Conservation (phyloP, 2,797 vertebrate genomes). For the Malurus leucopterus region DNA sequence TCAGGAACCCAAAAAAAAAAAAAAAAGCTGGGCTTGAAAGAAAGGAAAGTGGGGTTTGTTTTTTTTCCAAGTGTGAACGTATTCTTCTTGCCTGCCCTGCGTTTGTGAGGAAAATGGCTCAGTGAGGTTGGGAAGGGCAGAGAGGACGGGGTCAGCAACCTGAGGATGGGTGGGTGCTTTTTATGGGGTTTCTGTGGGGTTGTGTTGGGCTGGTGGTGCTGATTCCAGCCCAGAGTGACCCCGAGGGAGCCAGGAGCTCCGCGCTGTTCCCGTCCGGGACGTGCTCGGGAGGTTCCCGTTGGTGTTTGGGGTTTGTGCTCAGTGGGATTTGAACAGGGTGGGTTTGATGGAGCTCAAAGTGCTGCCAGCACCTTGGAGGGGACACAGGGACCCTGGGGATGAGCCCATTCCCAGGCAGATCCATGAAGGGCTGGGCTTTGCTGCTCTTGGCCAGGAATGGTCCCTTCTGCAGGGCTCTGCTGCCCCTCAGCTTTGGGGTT, state of each 20-base stretch:
- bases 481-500: not conserved
- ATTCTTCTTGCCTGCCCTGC: not conserved
- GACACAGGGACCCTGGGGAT: not conserved
- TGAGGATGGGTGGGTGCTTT: not conserved
- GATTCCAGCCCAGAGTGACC: not conserved
- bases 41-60: not conserved
- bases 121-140: not conserved
- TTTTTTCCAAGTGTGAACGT: constrained; percentile 9
- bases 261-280: accelerated
- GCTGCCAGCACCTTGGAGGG: not conserved
- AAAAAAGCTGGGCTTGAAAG: not conserved
- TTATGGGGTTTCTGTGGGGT: not conserved
- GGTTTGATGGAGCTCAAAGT: not conserved
- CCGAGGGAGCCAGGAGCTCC: not conserved
- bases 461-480: not conserved
- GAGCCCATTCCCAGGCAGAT: not conserved
- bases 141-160: not conserved
- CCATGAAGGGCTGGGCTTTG: accelerated
- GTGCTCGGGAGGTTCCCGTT: accelerated
- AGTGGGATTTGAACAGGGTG: not conserved
- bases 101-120: not conserved
- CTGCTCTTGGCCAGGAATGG: not conserved
- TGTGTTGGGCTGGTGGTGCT: not conserved
- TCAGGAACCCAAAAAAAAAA: not conserved
- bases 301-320: not conserved